Base-by-base conservation (phyloP, 2,113 vertebrate genomes). In the Smithornis capensis region DNA sequence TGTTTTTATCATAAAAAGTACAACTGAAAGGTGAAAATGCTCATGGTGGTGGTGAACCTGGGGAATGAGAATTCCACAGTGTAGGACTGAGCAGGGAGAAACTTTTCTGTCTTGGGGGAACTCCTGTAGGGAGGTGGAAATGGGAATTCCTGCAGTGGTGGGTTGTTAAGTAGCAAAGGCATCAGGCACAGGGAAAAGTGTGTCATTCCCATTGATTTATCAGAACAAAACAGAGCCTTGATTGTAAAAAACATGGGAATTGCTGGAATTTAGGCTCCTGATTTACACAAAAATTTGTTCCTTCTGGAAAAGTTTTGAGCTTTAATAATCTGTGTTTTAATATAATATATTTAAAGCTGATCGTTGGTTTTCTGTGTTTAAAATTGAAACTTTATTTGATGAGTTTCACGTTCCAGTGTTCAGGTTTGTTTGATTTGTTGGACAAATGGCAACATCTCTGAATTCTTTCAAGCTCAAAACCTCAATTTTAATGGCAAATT, bases 21-120 rank as follows among this genome's bases (percentile, higher is more conserved):
- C 0, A 53, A 60, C 45, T 24, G 29, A 11, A 45, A 62, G 42
- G 31, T 62, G 19, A 47, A 23, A 74, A 18, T n/a, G 23, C 18
- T 53, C 2, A 1, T 47, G 53, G 4, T 69, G 37, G 1, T 60
- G 62, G 18, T 1, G 9, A 28, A 44, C 10, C 42, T 64, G 29
- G 5, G 27, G 37, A 49, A 28, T 2, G 28, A 23, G 4, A 1
- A 6, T 77, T 53, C 25, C 37, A 14, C 17, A 35, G 35, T 6
- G 14, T 24, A 29, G 52, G 25, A 7, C 15, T 44, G 47, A 53
- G 11, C n/a, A 33, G 19, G 14, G 37, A 35, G 47, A 42, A 78
- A 73, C 8, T 31, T 52, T 55, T 45, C 23, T 78, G n/a, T 15
- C 4, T 0, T 0, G 23, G 31, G n/a, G 10, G 57, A 83, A 16